Evolutionary conservation across 2,888 invertebrate genomes (phyloP).

Genomic region (Ichneumon xanthorius): DNA sequence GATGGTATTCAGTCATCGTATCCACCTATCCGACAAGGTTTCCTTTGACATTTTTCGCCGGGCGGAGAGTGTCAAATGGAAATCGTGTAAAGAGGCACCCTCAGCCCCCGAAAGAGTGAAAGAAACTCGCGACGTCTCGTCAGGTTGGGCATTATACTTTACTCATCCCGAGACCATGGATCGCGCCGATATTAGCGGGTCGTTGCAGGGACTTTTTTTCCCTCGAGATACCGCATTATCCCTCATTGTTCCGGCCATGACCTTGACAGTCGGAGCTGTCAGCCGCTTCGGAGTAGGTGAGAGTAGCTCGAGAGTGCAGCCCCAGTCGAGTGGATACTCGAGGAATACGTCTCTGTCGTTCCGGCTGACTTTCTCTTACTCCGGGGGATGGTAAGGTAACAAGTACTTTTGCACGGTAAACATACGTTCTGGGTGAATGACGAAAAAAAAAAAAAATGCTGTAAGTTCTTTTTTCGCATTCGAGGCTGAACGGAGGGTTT

Average conservation of each 20-base stretch:
- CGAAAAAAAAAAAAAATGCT: not conserved
- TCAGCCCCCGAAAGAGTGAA: not conserved
- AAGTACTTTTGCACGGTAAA: not conserved
- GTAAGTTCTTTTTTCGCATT: not conserved
- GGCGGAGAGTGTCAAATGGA: not conserved
- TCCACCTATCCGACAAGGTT: not conserved
- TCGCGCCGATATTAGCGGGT: not conserved
- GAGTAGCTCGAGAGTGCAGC: conserved; percentile 1
- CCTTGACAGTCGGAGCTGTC: conserved; percentile 4
- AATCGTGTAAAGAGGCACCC: not conserved
- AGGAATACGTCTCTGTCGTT: conserved; percentile 5
- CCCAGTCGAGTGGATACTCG: conserved; percentile 13
- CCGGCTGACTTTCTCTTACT: not conserved
- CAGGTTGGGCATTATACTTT: not conserved
- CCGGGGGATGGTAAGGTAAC: not conserved
- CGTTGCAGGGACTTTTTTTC: not conserved
- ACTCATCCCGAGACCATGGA: not conserved
- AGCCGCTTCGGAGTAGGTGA: not conserved
- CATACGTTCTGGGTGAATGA: not conserved
- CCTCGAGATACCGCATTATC: conserved; percentile 14
- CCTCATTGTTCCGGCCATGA: conserved; percentile 7
- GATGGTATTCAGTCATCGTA: conserved; percentile 25
- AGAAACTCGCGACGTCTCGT: not conserved
- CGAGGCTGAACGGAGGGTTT: not conserved
- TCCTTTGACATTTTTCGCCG: not conserved